Percentiles rank a stretch among this genome's conserved stretches.
These are phyloP conservation scores for Mionectes olivaceus DNA, from an alignment of 2,797 vertebrate species.

Conservation along the genomic window DNA sequence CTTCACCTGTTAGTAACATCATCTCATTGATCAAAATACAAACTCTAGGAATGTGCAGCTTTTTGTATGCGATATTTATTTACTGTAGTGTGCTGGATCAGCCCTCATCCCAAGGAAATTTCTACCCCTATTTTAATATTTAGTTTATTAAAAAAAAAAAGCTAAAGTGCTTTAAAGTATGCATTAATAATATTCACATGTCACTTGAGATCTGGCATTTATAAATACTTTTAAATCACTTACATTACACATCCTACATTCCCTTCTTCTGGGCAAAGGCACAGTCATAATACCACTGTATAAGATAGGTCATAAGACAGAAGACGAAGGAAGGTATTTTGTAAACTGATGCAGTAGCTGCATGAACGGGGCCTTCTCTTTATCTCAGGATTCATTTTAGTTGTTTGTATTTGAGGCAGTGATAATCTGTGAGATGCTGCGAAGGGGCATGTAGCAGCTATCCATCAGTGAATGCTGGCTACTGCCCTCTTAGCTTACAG, in stretches of 20 bases:
- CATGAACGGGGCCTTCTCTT: background rate
- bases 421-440: background rate
- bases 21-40: background rate
- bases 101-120: background rate
- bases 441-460: background rate
- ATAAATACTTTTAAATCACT: background rate
- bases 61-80: background rate
- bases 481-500: background rate
- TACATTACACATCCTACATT: background rate
- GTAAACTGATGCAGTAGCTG: background rate
- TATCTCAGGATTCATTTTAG: background rate
- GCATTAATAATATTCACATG: background rate
- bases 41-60: background rate
- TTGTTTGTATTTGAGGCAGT: background rate
- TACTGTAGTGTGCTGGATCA: background rate
- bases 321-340: background rate
- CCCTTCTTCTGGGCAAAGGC: background rate
- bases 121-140: background rate
- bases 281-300: background rate
- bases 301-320: background rate
- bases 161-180: background rate
- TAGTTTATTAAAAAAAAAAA: background rate
- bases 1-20: background rate
- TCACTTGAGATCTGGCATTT: background rate
- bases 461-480: background rate